Conservation (phyloP, 2,888 invertebrate species). For the Lottia gigantea region DNA sequence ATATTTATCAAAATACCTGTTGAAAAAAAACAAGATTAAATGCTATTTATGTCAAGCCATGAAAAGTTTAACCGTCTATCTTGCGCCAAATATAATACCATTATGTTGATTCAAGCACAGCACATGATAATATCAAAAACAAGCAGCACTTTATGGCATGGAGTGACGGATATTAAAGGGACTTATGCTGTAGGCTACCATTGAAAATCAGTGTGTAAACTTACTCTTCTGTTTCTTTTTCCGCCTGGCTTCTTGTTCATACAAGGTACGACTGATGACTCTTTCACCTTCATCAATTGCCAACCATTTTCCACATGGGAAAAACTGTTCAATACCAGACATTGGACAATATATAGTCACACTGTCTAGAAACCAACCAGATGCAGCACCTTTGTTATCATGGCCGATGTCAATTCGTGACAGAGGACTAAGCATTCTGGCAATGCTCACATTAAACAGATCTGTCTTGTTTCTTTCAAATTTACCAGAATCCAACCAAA, state of each 20-base stretch:
- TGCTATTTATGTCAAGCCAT: no score
- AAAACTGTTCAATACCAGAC: constrained; percentile 66
- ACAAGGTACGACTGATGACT: constrained; percentile 62
- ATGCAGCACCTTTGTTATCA: constrained; percentile 62
- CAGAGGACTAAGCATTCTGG: constrained; percentile 60
- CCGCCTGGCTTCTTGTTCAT: constrained; percentile 59
- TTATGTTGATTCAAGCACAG: no score
- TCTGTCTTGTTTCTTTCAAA: constrained; percentile 64
- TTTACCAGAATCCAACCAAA: constrained; percentile 64
- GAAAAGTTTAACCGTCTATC: no score
- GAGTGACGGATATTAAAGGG: no score
- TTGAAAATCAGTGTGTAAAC: constrained; percentile 21
- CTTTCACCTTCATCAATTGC: constrained; percentile 64
- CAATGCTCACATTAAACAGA: constrained; percentile 63
- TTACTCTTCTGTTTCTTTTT: constrained; percentile 61
- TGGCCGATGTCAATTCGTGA: constrained; percentile 65
- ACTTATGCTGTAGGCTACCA: no score
- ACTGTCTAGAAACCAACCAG: constrained; percentile 66
- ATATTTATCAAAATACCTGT: no score
- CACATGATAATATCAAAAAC: no score
- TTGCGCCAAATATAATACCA: no score
- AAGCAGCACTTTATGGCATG: no score
- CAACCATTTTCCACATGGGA: constrained; percentile 66
- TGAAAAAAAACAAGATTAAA: no score
- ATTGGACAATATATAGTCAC: constrained; percentile 66